A percentile compares a stretch with the other conserved stretches of the same genome.
These are phyloP conservation scores for Eremophila alpestris DNA, from an alignment of 2,797 vertebrate species.

Conservation along the genomic window DNA sequence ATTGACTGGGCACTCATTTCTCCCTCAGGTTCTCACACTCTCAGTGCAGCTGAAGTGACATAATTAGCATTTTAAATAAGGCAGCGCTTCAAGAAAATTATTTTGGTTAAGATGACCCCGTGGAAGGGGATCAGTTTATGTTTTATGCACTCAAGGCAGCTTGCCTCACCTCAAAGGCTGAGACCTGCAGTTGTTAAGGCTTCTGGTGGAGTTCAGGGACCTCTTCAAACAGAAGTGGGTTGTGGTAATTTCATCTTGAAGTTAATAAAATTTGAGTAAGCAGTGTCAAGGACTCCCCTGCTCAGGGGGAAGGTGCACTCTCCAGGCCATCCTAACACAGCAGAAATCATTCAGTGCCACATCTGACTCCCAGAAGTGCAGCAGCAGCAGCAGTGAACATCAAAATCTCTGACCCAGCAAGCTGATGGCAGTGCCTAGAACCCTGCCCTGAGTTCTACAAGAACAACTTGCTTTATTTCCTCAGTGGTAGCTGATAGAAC, in stretches of 20 bases:
- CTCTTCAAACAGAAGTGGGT: not conserved
- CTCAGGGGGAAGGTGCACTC: not conserved
- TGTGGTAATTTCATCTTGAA: not conserved
- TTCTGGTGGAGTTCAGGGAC: not conserved
- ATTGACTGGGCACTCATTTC: not conserved
- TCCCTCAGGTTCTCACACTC: not conserved
- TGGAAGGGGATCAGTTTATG: not conserved
- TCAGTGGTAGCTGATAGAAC: not conserved
- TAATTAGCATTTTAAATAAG: not conserved
- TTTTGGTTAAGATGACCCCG: not conserved
- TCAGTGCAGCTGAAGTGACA: not conserved
- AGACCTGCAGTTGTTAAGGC: not conserved
- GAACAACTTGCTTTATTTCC: not conserved
- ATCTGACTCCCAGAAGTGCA: not conserved
- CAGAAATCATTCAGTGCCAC: not conserved
- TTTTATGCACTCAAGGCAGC: not conserved
- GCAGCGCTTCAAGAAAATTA: not conserved
- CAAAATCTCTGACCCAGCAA: not conserved
- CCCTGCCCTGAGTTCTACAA: not conserved
- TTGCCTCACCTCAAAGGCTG: not conserved
- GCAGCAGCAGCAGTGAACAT: not conserved
- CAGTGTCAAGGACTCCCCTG: not conserved
- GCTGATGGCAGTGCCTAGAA: not conserved
- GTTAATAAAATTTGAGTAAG: not conserved
- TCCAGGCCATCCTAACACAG: not conserved